These are phyloP conservation scores for Urocynchramus pylzowi DNA, from an alignment of 2,113 vertebrate genomes.

Conservation along the genomic window DNA sequence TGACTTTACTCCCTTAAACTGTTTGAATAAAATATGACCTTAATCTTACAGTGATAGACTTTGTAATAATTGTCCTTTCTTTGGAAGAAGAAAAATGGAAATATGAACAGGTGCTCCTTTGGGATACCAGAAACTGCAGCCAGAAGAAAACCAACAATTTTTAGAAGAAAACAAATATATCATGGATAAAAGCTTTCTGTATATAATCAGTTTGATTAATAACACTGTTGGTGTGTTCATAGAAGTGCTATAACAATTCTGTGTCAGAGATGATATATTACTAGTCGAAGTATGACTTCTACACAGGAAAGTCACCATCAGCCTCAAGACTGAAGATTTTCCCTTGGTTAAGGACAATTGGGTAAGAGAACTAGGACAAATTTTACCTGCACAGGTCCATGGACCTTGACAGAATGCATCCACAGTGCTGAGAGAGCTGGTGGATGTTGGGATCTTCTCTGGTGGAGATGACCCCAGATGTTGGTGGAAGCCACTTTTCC, in stretches of 20 bases:
- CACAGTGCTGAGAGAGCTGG: background rate
- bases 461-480: too few relatives aligned
- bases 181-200: background rate
- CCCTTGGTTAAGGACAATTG: fast-evolving
- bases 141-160: background rate
- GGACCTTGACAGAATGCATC: background rate
- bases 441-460: too few relatives aligned
- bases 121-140: background rate
- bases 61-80: background rate
- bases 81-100: background rate
- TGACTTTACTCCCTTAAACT: background rate
- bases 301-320: background rate
- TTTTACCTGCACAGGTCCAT: too few relatives aligned
- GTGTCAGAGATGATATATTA: background rate
- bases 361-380: background rate
- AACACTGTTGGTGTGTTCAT: background rate
- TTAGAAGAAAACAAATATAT: background rate
- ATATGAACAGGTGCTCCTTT: background rate
- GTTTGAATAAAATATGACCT: background rate
- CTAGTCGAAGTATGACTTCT: background rate
- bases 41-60: background rate
- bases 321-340: background rate
- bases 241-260: background rate
- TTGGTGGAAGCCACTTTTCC: too few relatives aligned
- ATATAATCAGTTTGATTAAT: background rate